A percentile compares a stretch with the other conserved stretches of the same genome.
phyloP scores from a whole-genome alignment of 2,888 invertebrate genomes.

The Hyposoter didymator region DNA sequence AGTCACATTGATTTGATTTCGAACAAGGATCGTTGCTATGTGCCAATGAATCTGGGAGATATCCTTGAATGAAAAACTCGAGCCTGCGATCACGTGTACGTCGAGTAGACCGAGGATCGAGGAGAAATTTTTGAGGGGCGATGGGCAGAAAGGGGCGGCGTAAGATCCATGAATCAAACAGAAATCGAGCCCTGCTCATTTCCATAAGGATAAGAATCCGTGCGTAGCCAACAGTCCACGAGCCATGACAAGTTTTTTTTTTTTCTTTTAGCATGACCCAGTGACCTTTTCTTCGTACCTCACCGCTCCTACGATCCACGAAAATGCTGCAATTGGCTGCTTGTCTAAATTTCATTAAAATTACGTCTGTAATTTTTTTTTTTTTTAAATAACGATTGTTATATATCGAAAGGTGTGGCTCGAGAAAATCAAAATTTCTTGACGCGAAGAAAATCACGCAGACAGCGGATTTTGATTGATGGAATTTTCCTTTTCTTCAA shows the following conservation, averaged over 20 bases:
- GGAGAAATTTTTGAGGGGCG: slow-evolving; percentile 50
- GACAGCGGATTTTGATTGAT: not conserved
- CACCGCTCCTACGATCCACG: slow-evolving; percentile 12
- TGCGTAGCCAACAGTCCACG: slow-evolving; percentile 48
- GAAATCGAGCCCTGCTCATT: slow-evolving; percentile 64
- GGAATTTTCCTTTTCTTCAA: not conserved
- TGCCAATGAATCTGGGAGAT: not conserved
- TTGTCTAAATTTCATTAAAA: slow-evolving; percentile 17
- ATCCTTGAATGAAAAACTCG: slow-evolving; percentile 62
- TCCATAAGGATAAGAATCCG: slow-evolving; percentile 64
- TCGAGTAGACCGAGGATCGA: slow-evolving; percentile 18
- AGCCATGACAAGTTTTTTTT: slow-evolving; percentile 58
- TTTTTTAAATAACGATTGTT: not conserved
- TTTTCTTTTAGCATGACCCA: slow-evolving; percentile 65
- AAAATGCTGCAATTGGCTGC: slow-evolving; percentile 28
- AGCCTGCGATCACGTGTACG: slow-evolving; percentile 26
- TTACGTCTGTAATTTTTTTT: slow-evolving; percentile 4
- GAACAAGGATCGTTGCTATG: not conserved
- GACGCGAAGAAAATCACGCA: not conserved
- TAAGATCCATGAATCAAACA: slow-evolving; percentile 64
- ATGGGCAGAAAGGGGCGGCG: slow-evolving; percentile 23
- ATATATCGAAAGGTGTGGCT: not conserved
- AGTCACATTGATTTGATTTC: not conserved
- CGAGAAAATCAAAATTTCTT: not conserved
- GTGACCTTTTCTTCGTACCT: slow-evolving; percentile 57